A percentile compares a stretch with the other conserved stretches of the same genome.
These are phyloP conservation scores for Bovichtus variegatus DNA, from an alignment of 2,797 vertebrate genomes.

Conservation along the genomic window DNA sequence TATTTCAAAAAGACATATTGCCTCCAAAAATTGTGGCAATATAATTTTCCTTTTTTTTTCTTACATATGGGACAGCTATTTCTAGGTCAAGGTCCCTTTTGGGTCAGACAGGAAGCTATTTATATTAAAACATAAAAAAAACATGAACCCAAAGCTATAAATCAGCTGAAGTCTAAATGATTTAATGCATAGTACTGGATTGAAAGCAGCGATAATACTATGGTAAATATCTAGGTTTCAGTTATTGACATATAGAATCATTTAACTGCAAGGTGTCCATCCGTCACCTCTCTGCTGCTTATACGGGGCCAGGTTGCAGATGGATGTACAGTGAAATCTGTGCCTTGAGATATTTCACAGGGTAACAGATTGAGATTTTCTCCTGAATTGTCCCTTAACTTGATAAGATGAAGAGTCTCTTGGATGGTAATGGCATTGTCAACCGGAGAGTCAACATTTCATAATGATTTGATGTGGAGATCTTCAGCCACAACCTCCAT, in stretches of 20 bases:
- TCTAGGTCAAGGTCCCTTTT: slow-evolving; percentile 48
- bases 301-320: neutral
- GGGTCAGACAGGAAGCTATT: slow-evolving; percentile 25
- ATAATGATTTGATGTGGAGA: neutral
- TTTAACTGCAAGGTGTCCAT: neutral
- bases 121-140: slow-evolving; percentile 43
- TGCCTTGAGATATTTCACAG: neutral
- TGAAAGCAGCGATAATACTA: slow-evolving; percentile 26
- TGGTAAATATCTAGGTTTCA: neutral
- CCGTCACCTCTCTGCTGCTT: neutral
- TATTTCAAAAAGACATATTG: slow-evolving; percentile 54
- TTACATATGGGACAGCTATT: slow-evolving; percentile 41
- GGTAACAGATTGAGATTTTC: neutral
- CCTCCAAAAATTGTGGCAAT: slow-evolving; percentile 35
- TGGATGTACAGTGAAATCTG: neutral
- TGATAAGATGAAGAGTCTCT: neutral
- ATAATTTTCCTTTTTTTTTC: slow-evolving; percentile 12
- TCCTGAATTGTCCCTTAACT: neutral
- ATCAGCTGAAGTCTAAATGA: slow-evolving; percentile 31
- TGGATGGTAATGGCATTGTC: neutral
- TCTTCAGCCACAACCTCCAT: neutral
- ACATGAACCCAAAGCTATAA: slow-evolving; percentile 23
- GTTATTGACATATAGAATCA: neutral
- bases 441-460: neutral
- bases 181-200: slow-evolving; percentile 10